Evolutionary conservation across 1,140 invertebrate genomes (phyloP).

Genomic region (Fopius arisanus): DNA sequence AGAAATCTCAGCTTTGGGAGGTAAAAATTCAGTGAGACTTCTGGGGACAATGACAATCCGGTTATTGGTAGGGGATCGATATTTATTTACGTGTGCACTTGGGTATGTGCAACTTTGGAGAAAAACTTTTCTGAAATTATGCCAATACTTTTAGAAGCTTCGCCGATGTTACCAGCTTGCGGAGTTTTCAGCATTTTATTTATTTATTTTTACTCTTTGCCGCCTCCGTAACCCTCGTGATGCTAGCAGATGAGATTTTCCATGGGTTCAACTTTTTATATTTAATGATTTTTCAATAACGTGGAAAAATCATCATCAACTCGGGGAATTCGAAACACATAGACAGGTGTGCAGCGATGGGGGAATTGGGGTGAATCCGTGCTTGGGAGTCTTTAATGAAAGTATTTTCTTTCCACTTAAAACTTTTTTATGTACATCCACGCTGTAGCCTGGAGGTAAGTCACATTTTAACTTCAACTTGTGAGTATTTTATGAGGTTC

Average conservation of each 20-base stretch:
- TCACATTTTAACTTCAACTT: neutral
- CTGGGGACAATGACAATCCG: neutral
- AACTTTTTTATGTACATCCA: neutral
- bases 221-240: neutral
- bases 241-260: neutral
- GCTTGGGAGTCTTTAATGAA: neutral
- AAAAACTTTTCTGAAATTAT: constrained; percentile 7
- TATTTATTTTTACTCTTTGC: neutral
- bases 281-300: neutral
- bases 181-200: neutral
- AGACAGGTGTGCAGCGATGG: neutral
- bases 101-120: neutral
- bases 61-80: neutral
- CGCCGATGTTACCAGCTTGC: neutral
- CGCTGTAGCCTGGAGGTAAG: neutral
- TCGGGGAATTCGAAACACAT: neutral
- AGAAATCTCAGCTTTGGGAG: neutral
- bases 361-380: neutral
- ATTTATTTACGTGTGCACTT: neutral
- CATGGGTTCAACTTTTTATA: neutral
- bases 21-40: neutral
- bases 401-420: neutral
- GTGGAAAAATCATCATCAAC: neutral
- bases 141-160: constrained; percentile 6
- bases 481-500: neutral